Evolutionary conservation across 1,140 invertebrate genomes (phyloP), one percentile per base, ranked within the genome.

Genomic region (Apolygus lucorum): DNA sequence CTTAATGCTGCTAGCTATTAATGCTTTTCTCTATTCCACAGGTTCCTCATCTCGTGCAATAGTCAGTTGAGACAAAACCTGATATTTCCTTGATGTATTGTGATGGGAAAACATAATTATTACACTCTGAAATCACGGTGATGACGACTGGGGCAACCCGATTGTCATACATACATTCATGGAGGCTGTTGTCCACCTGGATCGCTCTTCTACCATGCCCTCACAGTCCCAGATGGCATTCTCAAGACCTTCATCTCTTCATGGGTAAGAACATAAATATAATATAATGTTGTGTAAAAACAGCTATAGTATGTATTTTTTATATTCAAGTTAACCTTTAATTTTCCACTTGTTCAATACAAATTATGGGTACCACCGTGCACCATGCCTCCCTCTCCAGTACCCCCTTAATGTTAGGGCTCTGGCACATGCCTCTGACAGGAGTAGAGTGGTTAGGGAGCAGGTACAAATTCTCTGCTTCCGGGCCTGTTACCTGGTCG

Each of bases 191-290:
- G 72, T 74, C 59, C 74, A 75, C 72, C 71, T 74, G 70, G 74
- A 75, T 52, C 74, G 73, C 71, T 68, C 72, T 68, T 72, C 72
- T 28, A 42, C 69, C 27, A 74, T 75, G 73, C 72, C 74, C 68
- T 71, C 74, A 62, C 74, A 75, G 70, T 69, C 74, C 29, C 74
- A 74, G 70, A 75, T 75, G 74, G 70, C 74, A 67, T 75, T 73
- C 70, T 59, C 73, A 49, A 68, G 74, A 63, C 67, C 73, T 63
- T 64, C 74, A 67, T 68, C 70, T 68, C 70, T 75, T 54, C 74
- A 74, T 69, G 71, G 74, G 74, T 74, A 70, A 71, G 72, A 8
- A 17, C n/a, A n/a, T n/a, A n/a, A n/a, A n/a, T n/a, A n/a, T n/a
- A n/a, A n/a, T n/a, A n/a, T n/a, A n/a, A n/a, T n/a, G n/a, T n/a